These are phyloP conservation scores for Hemiprocne comata DNA, from an alignment of 2,113 vertebrate species.

Conservation along the genomic window DNA sequence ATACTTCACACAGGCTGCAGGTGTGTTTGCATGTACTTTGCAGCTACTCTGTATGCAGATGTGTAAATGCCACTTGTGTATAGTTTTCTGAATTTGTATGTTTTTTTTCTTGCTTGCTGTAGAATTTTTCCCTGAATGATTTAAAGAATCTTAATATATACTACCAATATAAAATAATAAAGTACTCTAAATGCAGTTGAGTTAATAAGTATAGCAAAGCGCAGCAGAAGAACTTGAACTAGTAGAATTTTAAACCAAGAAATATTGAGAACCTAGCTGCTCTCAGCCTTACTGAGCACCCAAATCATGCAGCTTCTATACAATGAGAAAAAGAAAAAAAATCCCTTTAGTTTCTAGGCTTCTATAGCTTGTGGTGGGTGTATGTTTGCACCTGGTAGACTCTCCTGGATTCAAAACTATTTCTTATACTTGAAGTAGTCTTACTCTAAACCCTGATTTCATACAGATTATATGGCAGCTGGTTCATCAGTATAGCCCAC, in stretches of 20 bases:
- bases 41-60: no score
- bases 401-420: not conserved
- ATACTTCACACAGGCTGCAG: no score
- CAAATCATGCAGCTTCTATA: not conserved
- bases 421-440: not conserved
- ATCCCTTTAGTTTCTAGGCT: not conserved
- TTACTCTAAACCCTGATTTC: not conserved
- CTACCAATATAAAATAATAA: no score
- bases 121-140: no score
- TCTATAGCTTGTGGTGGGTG: not conserved
- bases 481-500: not conserved
- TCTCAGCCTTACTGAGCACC: not conserved
- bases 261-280: not conserved
- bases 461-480: fast-evolving
- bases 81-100: no score
- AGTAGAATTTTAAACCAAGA: not conserved
- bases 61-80: no score
- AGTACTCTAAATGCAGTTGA: no score
- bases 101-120: no score
- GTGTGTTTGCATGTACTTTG: no score
- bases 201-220: no score
- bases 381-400: not conserved
- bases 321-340: not conserved
- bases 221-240: no score
- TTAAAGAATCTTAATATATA: no score